A percentile compares a stretch with the other conserved stretches of the same genome.
phyloP scores from a whole-genome alignment of 2,888 invertebrate species.

The Erebia ligea region DNA sequence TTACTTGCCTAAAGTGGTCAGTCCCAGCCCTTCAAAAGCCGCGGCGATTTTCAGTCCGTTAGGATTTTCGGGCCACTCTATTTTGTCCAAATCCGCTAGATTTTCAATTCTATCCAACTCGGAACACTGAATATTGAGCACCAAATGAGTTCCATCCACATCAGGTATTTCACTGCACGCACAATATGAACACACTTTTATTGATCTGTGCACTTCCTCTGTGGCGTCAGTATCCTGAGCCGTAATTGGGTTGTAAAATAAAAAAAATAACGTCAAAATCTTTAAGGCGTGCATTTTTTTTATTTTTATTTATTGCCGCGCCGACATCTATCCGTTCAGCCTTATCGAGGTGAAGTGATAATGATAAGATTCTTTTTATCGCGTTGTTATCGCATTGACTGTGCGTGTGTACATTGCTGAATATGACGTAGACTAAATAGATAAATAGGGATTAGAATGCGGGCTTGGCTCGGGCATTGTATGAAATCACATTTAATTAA shows the following conservation, averaged over 20 bases:
- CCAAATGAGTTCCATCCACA: constrained; percentile 66
- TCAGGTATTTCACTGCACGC: constrained; percentile 77
- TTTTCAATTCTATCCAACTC: constrained; percentile 66
- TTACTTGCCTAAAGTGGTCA: constrained; percentile 75
- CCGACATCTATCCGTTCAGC: constrained; percentile 57
- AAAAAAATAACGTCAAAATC: constrained; percentile 59
- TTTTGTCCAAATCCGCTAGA: constrained; percentile 71
- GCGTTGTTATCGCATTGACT: constrained; percentile 66
- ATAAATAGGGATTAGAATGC: constrained; percentile 46
- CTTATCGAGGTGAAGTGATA: constrained; percentile 71
- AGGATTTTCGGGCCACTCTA: constrained; percentile 73
- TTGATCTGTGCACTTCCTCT: constrained; percentile 52
- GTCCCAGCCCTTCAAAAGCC: constrained; percentile 68
- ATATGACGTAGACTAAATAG: constrained; percentile 67
- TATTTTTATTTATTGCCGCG: constrained; percentile 45
- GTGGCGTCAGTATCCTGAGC: constrained; percentile 61
- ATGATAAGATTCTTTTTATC: constrained; percentile 76
- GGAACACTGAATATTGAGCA: constrained; percentile 74
- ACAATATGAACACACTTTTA: constrained; percentile 71
- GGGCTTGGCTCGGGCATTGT: constrained; percentile 13
- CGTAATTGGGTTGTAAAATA: constrained; percentile 53
- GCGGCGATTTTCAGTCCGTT: constrained; percentile 74
- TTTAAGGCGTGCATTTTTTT: constrained; percentile 63
- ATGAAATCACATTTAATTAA: constrained; percentile 8
- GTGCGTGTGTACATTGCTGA: constrained; percentile 68